Base-by-base conservation (phyloP, 2,888 invertebrate species). In the Trissoscelio sp. region DNA sequence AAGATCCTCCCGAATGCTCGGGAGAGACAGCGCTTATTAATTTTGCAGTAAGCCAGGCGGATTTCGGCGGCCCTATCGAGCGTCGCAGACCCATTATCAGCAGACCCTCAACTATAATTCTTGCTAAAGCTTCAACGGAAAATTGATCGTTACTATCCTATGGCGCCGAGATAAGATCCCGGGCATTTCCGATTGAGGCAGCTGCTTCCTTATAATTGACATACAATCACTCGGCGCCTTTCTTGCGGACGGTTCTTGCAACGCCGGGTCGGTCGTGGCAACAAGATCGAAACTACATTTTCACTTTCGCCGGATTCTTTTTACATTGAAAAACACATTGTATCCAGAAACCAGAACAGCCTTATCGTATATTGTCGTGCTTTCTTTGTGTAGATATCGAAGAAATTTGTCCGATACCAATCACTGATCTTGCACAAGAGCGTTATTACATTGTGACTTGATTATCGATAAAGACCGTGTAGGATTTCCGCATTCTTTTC, bases 131-230 rank as follows among this genome's bases (percentile, higher is more conserved):
- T 72, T 72, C 55, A 44, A 31, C 42, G 12, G 46, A 5, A 12
- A 81, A 77, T 81, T 81, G 77, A 81, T 77, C 51, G 77, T 39
- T 37, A 72, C 75, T 48, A 75, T 75, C 44, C 70, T 42, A 9
- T 20, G 16, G 37, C 34, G 42, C 39, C 14, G 14, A 57, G 80
- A 80, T 80, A 80, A 80, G 70, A 70, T 80, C 64, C 57, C 9
- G 18, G 20, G 11, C 39, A 28, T 73, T 73, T 67, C 34, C 69
- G 64, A 64, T 72, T 42, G 55, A 57, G 34, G 58, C 58, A 51
- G 62, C 48, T 37, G 60, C 53, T 73, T 72, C 64, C 75, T 74
- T 64, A 51, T 75, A 75, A 80, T 70, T 70, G 79, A 60, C 67
- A 66, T 55, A 73, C 73, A 73, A 73, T 79, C 79, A 67, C 64